Base-by-base conservation (phyloP, 2,797 vertebrate species). In the Phoxinus dragarum region DNA sequence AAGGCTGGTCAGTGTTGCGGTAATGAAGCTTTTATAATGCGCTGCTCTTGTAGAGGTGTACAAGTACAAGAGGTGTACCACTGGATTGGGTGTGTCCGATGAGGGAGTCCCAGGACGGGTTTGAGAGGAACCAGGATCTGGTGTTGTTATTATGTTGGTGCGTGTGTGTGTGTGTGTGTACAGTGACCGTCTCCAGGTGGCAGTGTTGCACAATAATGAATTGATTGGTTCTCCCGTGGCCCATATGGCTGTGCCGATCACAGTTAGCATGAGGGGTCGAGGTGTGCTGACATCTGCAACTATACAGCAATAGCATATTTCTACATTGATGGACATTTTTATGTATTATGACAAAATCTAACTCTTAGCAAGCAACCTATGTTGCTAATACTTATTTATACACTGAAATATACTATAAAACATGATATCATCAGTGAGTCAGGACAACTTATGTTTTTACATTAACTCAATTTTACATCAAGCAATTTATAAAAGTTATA, bases 171-270 rank as follows among this genome's bases (percentile, higher is more conserved):
- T 40, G 40, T 40, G 34, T n/a, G 23, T 56, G n/a, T 6, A 73
- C 27, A 66, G 31, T 17, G 31, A 9, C 31, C 3, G 12, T 52
- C 89, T 84, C 49, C 84, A 90, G 89, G 85, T 87, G 89, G 89
- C 89, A 89, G 80, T 87, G 59, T 87, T 88, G 83, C 19, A 82
- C 69, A 64, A 40, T 61, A 59, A 76, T 82, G 27, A 49, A 69
- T 56, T 36, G 61, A 21, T 3, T 44, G 59, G 59, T 9, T 64
- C 40, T 79, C 9, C 3, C 5, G 77, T 38, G 31, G n/a, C 36
- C 59, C 76, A 34, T 79, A 11, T 79, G 76, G 9, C 38, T 64
- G 36, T 79, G 56, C 59, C 56, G 34, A 42, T 79, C 77, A 44
- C n/a, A 31, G 76, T 64, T 40, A 44, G 76, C 16, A 44, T 36